Evolutionary conservation across 2,888 invertebrate genomes (phyloP).

Genomic region (Noctua pronuba): DNA sequence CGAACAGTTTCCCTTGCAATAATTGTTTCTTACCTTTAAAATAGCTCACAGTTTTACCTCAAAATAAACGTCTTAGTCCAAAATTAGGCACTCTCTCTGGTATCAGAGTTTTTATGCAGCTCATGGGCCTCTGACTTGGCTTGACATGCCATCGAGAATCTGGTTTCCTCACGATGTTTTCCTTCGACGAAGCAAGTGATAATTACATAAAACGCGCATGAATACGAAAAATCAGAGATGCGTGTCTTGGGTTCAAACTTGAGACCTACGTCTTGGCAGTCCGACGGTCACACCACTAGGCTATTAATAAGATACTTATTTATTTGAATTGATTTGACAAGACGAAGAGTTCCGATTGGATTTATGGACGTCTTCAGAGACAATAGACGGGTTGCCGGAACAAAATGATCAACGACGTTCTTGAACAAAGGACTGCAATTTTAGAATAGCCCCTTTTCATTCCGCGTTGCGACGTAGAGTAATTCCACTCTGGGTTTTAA

Average conservation of each 20-base stretch:
- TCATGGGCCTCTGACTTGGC: too few relatives aligned
- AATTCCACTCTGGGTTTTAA: slow-evolving; percentile 70
- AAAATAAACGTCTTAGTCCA: neutral
- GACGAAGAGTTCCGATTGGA: slow-evolving; percentile 56
- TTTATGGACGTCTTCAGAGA: slow-evolving; percentile 70
- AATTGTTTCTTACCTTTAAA: neutral
- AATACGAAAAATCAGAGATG: too few relatives aligned
- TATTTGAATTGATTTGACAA: slow-evolving; percentile 51
- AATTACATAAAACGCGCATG: too few relatives aligned
- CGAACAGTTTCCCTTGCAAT: neutral
- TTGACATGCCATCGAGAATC: too few relatives aligned
- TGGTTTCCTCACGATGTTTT: too few relatives aligned
- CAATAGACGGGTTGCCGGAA: slow-evolving; percentile 67
- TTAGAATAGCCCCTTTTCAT: slow-evolving; percentile 71
- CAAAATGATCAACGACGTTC: slow-evolving; percentile 75
- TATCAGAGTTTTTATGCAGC: too few relatives aligned
- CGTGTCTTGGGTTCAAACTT: too few relatives aligned
- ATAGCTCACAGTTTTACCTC: neutral
- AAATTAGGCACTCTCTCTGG: neutral
- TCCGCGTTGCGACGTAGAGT: slow-evolving; percentile 60
- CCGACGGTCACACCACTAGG: too few relatives aligned
- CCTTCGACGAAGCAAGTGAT: too few relatives aligned
- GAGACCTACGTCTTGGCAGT: too few relatives aligned
- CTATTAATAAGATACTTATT: neutral
- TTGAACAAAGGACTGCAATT: slow-evolving; percentile 76